phyloP scores from a whole-genome alignment of 2,797 vertebrate species.

The Spea hammondii region DNA sequence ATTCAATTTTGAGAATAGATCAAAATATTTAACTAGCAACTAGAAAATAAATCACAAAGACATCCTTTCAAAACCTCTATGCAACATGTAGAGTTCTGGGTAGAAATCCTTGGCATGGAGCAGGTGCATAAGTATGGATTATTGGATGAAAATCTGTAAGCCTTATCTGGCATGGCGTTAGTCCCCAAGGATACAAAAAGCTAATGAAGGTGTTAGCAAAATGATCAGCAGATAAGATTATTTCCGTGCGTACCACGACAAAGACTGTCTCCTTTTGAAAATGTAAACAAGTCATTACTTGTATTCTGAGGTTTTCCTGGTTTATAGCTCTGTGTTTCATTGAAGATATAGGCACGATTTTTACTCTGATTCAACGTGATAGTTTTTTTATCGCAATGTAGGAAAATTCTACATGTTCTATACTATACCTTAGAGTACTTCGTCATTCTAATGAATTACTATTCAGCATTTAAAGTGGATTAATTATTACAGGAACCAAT shows the following conservation, averaged over 20 bases:
- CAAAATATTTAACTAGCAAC: not conserved
- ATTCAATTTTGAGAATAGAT: too few species aligned
- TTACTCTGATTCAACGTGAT: slow-evolving; percentile 2
- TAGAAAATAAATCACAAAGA: not conserved
- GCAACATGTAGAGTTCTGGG: not conserved
- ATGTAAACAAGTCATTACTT: slow-evolving; percentile 14
- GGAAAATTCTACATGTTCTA: not conserved
- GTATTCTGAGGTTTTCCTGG: slow-evolving; percentile 12
- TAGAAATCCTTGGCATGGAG: not conserved
- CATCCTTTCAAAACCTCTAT: not conserved
- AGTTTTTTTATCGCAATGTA: not conserved
- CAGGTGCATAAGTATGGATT: slow-evolving; percentile 14
- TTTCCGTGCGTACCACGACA: not conserved
- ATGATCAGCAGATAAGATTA: slow-evolving; percentile 11
- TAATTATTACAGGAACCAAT: too few species aligned
- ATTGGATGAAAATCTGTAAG: slow-evolving; percentile 11
- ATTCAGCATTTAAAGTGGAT: too few species aligned
- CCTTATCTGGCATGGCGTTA: slow-evolving; percentile 28
- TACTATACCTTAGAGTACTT: too few species aligned
- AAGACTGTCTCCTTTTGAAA: slow-evolving; percentile 18
- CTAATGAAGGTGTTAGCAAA: slow-evolving; percentile 33
- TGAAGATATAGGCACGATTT: not conserved
- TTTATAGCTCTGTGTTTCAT: not conserved
- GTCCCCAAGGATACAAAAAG: slow-evolving; percentile 10
- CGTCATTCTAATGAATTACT: too few species aligned